These are phyloP conservation scores for Erinaceus europaeus DNA, from an alignment of 2,113 vertebrate genomes.

Conservation along the genomic window DNA sequence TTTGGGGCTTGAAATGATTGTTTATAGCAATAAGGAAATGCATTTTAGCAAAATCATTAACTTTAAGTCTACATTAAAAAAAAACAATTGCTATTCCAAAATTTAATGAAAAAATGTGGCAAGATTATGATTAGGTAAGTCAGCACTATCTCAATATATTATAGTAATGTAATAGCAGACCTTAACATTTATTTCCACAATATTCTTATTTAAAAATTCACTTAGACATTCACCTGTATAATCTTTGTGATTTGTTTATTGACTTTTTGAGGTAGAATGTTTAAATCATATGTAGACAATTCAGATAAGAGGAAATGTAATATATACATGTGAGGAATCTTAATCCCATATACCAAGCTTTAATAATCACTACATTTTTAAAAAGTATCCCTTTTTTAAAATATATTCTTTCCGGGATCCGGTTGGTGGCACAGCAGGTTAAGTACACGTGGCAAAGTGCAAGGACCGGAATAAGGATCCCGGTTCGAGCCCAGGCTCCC, in stretches of 20 bases:
- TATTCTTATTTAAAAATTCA: not conserved
- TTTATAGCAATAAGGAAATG: not conserved
- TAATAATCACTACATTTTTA: too few species aligned
- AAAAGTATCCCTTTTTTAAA: too few species aligned
- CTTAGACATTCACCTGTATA: not conserved
- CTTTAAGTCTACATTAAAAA: not conserved
- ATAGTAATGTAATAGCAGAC: not conserved
- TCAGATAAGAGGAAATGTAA: not conserved
- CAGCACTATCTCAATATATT: not conserved
- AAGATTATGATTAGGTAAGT: not conserved
- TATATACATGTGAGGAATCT: accelerated
- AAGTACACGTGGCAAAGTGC: too few species aligned
- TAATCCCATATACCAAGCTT: too few species aligned
- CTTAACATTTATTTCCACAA: not conserved
- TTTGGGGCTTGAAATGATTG: constrained; percentile 11
- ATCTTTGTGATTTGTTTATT: not conserved
- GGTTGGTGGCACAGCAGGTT: too few species aligned
- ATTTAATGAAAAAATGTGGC: not conserved
- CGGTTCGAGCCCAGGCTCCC: too few species aligned
- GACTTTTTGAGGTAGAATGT: not conserved
- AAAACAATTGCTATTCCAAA: not conserved
- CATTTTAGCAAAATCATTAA: not conserved
- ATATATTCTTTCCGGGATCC: too few species aligned
- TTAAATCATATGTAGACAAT: not conserved
- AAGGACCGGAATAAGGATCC: too few species aligned